Percentiles rank a stretch among this genome's conserved stretches.
These are phyloP conservation scores for Dipodomys spectabilis DNA, from an alignment of 2,113 vertebrate genomes.

Conservation along the genomic window DNA sequence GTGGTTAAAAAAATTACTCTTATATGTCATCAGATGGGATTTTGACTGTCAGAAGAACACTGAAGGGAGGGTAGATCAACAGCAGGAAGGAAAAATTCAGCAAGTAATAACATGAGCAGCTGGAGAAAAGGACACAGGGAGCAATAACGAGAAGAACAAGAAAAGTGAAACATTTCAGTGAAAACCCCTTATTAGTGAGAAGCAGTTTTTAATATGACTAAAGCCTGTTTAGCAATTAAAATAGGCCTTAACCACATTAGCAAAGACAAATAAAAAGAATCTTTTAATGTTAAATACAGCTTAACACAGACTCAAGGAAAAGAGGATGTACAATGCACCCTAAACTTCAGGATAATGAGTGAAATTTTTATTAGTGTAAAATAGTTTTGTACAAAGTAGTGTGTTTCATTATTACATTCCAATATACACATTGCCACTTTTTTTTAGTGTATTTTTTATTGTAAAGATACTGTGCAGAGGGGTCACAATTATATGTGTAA, in stretches of 20 bases:
- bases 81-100: constrained; percentile 80
- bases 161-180: constrained; percentile 67
- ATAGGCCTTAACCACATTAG: constrained; percentile 70
- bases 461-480: too few species aligned
- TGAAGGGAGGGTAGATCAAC: constrained; percentile 69
- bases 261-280: constrained; percentile 39
- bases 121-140: constrained; percentile 77
- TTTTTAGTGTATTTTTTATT: too few species aligned
- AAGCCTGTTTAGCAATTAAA: constrained; percentile 78
- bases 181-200: constrained; percentile 84
- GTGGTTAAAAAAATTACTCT: neutral
- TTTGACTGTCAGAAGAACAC: constrained; percentile 66
- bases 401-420: too few species aligned
- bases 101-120: constrained; percentile 82
- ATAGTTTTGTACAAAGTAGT: too few species aligned
- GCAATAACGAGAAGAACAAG: constrained; percentile 74
- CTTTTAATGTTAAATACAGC: constrained; percentile 31
- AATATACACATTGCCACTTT: too few species aligned
- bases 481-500: too few species aligned
- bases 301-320: constrained; percentile 36
- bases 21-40: neutral
- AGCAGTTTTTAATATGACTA: constrained; percentile 79
- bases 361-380: neutral
- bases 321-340: neutral
- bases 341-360: neutral